A percentile compares a stretch with the other conserved stretches of the same genome.
These are phyloP conservation scores for Micrastur ruficollis DNA, from an alignment of 2,797 vertebrate species.

Conservation along the genomic window DNA sequence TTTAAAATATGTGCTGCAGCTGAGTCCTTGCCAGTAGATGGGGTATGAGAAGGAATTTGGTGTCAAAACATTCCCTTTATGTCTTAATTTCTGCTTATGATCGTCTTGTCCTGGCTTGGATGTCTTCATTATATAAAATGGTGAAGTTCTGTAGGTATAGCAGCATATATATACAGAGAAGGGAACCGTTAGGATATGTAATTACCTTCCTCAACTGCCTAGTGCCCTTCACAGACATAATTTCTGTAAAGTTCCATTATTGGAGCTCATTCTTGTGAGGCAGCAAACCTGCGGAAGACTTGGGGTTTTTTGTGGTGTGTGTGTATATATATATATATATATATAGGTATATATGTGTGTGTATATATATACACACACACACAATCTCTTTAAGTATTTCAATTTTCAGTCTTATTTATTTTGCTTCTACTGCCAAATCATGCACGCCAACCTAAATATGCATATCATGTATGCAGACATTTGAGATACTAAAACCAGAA, in stretches of 20 bases:
- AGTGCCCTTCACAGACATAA: rapidly evolving
- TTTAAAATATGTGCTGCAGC: not conserved
- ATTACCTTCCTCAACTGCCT: not conserved
- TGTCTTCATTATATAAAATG: not conserved
- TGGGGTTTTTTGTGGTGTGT: rapidly evolving
- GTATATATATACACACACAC: not conserved
- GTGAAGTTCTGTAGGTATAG: not conserved
- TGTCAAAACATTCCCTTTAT: not conserved
- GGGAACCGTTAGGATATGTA: not conserved
- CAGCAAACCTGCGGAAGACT: not conserved
- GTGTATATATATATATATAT: not conserved
- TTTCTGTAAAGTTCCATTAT: not conserved
- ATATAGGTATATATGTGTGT: not conserved
- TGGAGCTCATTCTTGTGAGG: not conserved
- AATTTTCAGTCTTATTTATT: not conserved
- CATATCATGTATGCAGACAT: not conserved
- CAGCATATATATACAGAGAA: not conserved
- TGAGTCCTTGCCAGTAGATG: not conserved
- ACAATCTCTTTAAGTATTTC: not conserved
- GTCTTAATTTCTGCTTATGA: not conserved
- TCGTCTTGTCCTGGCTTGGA: not conserved
- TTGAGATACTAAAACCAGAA: not conserved
- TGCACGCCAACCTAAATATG: not conserved
- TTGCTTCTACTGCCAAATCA: not conserved
- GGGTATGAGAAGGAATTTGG: not conserved